phyloP scores from a whole-genome alignment of 2,888 invertebrate genomes.

The Tipula confusa region DNA sequence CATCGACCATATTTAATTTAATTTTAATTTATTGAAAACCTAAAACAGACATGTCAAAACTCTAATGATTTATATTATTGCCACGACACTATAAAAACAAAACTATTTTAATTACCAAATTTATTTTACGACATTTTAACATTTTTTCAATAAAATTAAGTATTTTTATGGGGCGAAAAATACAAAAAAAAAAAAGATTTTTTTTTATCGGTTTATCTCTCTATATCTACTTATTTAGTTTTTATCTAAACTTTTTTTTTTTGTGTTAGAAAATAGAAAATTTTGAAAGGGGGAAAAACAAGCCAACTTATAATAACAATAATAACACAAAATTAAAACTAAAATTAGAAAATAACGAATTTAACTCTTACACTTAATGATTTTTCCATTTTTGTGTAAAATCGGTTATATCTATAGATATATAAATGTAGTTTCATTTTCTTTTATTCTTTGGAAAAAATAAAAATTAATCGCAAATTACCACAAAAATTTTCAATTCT shows the following conservation, averaged over 20 bases:
- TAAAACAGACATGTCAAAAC: background rate
- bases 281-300: background rate
- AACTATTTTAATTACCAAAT: slow-evolving; percentile 25
- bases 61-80: background rate
- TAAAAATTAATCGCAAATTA: slow-evolving; percentile 20
- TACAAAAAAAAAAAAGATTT: background rate
- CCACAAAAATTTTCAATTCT: background rate
- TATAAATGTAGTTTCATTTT: background rate
- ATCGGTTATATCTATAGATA: background rate
- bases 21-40: background rate
- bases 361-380: slow-evolving; percentile 12
- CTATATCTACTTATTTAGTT: background rate
- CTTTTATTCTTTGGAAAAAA: background rate
- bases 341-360: slow-evolving; percentile 25
- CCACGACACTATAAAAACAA: background rate
- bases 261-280: background rate
- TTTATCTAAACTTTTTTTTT: background rate
- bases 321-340: slow-evolving; percentile 12
- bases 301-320: background rate
- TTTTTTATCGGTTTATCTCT: background rate
- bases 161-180: background rate
- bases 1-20: background rate
- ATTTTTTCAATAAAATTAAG: slow-evolving; percentile 20
- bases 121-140: slow-evolving; percentile 12
- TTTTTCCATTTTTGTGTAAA: background rate